phyloP scores from a whole-genome alignment of 1,140 invertebrate genomes.

The Diploscapter pachys region DNA sequence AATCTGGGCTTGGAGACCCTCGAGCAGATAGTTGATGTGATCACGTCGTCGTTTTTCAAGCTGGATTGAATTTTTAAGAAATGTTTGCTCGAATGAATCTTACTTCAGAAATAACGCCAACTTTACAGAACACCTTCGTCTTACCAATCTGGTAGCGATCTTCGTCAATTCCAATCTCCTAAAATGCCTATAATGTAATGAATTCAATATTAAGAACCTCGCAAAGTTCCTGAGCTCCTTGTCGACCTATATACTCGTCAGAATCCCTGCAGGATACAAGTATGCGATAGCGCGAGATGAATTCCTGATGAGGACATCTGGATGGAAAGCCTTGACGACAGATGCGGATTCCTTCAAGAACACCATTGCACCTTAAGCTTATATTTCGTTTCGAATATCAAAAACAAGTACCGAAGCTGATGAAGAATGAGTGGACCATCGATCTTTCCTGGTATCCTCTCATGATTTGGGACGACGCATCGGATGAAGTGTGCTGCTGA shows the following conservation, averaged over 20 bases:
- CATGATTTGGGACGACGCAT: slow-evolving; percentile 94
- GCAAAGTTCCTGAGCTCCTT: too few relatives aligned
- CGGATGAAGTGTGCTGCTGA: slow-evolving; percentile 66
- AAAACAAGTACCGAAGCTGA: slow-evolving; percentile 74
- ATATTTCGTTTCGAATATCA: neutral
- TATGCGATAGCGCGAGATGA: slow-evolving; percentile 70
- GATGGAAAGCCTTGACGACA: slow-evolving; percentile 91
- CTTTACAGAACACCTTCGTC: slow-evolving; percentile 51
- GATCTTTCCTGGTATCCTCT: slow-evolving; percentile 87
- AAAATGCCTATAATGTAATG: too few relatives aligned
- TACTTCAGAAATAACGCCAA: slow-evolving; percentile 52
- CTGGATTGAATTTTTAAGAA: slow-evolving; percentile 24
- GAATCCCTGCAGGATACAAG: neutral
- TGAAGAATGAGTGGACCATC: slow-evolving; percentile 89
- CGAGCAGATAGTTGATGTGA: slow-evolving; percentile 33
- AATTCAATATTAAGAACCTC: too few relatives aligned
- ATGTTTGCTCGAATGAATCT: neutral
- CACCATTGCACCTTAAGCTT: slow-evolving; percentile 66
- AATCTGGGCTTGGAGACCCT: slow-evolving; percentile 45
- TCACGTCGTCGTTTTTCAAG: slow-evolving; percentile 41
- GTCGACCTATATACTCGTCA: too few relatives aligned
- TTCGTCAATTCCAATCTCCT: neutral
- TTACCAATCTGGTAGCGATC: slow-evolving; percentile 45
- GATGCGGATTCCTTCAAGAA: slow-evolving; percentile 93
- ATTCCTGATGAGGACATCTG: slow-evolving; percentile 81